Conservation (phyloP, 2,888 invertebrate species). For the Alsophila aescularia region DNA sequence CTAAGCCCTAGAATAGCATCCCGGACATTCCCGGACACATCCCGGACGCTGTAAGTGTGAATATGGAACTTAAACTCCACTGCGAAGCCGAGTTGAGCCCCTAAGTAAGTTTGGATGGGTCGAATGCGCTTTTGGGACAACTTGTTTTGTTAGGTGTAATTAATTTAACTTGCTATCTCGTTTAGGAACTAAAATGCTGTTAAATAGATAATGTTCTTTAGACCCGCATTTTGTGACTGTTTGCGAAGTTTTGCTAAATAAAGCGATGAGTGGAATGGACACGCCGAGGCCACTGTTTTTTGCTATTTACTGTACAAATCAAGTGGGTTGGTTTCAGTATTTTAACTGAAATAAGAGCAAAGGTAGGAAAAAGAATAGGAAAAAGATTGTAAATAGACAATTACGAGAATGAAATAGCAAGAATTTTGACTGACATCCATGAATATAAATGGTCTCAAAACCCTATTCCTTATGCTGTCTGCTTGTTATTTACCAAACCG, state of each 20-base stretch:
- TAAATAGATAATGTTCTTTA: constrained; percentile 25
- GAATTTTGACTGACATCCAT: no score
- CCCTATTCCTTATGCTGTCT: no score
- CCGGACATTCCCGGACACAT: not conserved
- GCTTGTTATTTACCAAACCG: no score
- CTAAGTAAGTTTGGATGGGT: constrained; percentile 41
- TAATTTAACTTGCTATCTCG: constrained; percentile 41
- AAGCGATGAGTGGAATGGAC: not conserved
- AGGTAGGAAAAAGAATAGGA: no score
- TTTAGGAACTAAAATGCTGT: constrained; percentile 32
- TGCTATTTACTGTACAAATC: no score
- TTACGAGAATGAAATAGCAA: no score
- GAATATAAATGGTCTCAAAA: no score
- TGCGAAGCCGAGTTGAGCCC: constrained; percentile 27
- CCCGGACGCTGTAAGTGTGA: constrained; percentile 6
- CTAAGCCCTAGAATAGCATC: not conserved
- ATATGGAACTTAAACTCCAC: constrained; percentile 9
- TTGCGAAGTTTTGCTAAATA: not conserved
- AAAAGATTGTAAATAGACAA: no score
- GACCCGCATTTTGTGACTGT: constrained; percentile 2
- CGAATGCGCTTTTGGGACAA: constrained; percentile 40
- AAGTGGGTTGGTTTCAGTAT: no score
- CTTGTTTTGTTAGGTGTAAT: constrained; percentile 39
- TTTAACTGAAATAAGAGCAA: no score
- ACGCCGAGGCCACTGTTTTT: not conserved